phyloP scores from a whole-genome alignment of 2,113 vertebrate species.

The Ictidomys tridecemlineatus region DNA sequence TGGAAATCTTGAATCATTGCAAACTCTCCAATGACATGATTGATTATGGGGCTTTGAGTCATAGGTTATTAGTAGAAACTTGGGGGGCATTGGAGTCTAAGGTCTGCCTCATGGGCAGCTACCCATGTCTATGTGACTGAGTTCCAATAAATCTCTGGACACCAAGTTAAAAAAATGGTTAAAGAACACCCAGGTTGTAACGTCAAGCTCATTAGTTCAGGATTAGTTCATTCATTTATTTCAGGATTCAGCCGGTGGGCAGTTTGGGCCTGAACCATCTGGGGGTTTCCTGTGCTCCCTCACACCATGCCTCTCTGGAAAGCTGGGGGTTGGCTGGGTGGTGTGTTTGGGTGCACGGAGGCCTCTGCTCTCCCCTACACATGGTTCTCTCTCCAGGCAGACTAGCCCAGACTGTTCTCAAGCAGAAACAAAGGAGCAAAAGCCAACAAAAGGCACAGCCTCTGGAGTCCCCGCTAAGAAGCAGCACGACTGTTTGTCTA shows the following conservation, averaged over 20 bases:
- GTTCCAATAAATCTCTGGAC: not conserved
- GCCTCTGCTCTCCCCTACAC: not conserved
- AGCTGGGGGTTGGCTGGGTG: not conserved
- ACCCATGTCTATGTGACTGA: not conserved
- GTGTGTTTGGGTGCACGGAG: rapidly evolving
- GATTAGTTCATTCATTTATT: not conserved
- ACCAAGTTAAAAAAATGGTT: too few relatives aligned
- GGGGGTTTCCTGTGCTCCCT: rapidly evolving
- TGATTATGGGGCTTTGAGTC: not conserved
- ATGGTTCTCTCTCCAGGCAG: not conserved
- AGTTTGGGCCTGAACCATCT: not conserved
- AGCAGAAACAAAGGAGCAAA: not conserved
- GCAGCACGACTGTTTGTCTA: rapidly evolving
- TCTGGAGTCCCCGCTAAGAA: rapidly evolving
- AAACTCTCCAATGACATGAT: not conserved
- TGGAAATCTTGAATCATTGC: not conserved
- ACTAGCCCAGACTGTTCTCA: not conserved
- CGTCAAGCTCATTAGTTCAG: not conserved
- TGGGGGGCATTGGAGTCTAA: not conserved
- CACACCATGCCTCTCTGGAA: not conserved
- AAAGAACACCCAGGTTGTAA: too few relatives aligned
- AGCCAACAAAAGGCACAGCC: not conserved
- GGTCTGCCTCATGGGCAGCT: not conserved
- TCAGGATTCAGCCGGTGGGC: not conserved
- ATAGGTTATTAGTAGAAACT: not conserved